Conservation (phyloP, 2,797 vertebrate species). For the Kryptolebias ocellatus region DNA sequence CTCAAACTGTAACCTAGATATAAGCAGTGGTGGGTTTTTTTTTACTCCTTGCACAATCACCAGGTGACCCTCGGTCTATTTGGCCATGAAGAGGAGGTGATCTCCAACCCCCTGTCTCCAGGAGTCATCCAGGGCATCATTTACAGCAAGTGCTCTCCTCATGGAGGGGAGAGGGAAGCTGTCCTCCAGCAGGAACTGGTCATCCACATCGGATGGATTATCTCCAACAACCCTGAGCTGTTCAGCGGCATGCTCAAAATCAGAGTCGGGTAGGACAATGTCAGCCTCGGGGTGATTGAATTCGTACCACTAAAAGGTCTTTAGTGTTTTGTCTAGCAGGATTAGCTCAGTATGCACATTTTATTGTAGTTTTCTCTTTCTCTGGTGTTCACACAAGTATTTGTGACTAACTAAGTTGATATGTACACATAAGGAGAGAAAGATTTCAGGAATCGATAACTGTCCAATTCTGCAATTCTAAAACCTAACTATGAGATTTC, state of each 20-base stretch:
- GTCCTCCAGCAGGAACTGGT: constrained; percentile 97
- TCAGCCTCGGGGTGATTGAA: neutral
- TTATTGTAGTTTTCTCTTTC: neutral
- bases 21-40: neutral
- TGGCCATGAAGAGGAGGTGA: constrained; percentile 95
- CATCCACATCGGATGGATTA: constrained; percentile 98
- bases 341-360: neutral
- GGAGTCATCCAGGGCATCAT: constrained; percentile 95
- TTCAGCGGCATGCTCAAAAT: constrained; percentile 99
- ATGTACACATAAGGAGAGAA: neutral
- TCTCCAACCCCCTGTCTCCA: constrained; percentile 97
- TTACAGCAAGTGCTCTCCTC: constrained; percentile 89
- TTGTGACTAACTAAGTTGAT: neutral
- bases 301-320: neutral
- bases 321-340: neutral
- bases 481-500: too few species aligned
- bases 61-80: constrained; percentile 98
- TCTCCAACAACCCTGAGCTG: constrained; percentile 94
- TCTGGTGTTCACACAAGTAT: neutral
- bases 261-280: constrained; percentile 89
- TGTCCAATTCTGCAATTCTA: neutral
- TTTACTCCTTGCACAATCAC: constrained; percentile 5
- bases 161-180: constrained; percentile 90
- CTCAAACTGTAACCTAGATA: neutral
- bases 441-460: neutral